Evolutionary conservation across 2,113 vertebrate species (phyloP).

Genomic region (Globicephala melas): DNA sequence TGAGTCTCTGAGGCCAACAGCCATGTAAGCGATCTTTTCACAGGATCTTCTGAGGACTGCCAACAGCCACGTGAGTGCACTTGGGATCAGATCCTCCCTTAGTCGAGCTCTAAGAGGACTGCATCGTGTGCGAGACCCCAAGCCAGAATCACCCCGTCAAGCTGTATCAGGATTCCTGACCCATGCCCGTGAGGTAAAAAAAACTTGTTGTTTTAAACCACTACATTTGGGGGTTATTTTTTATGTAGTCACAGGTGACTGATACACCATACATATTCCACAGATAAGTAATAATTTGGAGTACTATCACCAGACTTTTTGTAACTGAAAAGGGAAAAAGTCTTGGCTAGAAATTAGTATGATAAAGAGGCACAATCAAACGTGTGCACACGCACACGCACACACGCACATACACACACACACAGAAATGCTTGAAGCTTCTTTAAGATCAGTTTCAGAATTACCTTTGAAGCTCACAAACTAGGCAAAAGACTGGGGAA

Average conservation of each 20-base stretch:
- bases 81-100: too few relatives aligned
- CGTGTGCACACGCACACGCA: not conserved
- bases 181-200: not conserved
- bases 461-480: not conserved
- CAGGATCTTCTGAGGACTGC: not conserved
- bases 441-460: slow-evolving; percentile 33
- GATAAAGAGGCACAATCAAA: not conserved
- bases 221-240: not conserved
- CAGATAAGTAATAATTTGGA: not conserved
- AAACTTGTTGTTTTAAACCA: not conserved
- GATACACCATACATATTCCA: not conserved
- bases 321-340: not conserved
- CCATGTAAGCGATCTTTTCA: not conserved
- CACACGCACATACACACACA: too few relatives aligned
- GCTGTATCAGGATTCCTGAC: not conserved
- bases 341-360: not conserved
- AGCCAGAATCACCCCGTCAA: not conserved
- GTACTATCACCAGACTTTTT: not conserved
- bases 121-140: not conserved
- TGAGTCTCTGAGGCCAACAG: not conserved
- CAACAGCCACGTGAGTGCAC: not conserved
- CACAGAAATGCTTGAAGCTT: not conserved
- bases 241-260: not conserved
- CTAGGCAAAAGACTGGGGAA: not conserved
- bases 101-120: not conserved